Percentiles rank a stretch among this genome's conserved stretches.
phyloP scores from a whole-genome alignment of 2,797 vertebrate species.

The Rhynchonycteris naso region DNA sequence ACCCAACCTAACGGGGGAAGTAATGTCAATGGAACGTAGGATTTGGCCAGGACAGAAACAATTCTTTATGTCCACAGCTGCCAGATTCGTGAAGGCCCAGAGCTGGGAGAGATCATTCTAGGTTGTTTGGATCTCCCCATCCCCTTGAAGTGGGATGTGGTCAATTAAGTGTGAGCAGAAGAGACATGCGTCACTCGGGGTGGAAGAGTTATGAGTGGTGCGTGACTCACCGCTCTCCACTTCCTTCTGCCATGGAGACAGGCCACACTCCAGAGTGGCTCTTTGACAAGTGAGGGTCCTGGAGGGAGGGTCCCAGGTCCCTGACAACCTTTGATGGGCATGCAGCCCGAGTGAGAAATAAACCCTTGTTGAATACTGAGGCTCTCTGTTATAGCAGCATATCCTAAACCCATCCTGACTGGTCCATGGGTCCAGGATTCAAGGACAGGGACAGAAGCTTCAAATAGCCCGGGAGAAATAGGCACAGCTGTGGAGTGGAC shows the following conservation, averaged over 20 bases:
- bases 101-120: neutral
- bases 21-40: neutral
- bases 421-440: neutral
- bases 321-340: neutral
- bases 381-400: neutral
- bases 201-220: neutral
- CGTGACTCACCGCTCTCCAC: neutral
- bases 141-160: neutral
- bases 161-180: neutral
- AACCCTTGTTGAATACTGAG: neutral
- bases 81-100: neutral
- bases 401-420: neutral
- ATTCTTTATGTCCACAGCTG: neutral
- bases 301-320: neutral
- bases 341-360: accelerated
- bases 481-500: neutral
- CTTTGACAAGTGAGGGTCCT: neutral
- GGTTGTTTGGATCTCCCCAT: neutral
- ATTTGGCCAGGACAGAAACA: neutral
- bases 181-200: neutral
- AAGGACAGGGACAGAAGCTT: neutral
- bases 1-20: neutral
- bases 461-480: neutral
- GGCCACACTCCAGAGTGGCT: neutral
- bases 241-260: neutral